Conservation (phyloP, 2,888 invertebrate genomes). For the Barypeithes pellucidus region DNA sequence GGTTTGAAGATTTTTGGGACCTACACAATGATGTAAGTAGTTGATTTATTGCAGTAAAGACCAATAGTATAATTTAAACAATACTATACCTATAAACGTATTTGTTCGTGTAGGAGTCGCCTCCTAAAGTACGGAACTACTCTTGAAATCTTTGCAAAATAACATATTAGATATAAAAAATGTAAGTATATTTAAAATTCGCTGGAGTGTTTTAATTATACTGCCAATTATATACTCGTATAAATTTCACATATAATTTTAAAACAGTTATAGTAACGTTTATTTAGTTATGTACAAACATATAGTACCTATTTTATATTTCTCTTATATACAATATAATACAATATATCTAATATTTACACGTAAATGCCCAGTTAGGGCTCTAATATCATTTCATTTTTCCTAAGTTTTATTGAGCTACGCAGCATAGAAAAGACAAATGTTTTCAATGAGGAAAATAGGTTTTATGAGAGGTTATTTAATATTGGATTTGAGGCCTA, state of each 20-base stretch:
- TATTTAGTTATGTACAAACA: slow-evolving; percentile 64
- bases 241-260: slow-evolving; percentile 68
- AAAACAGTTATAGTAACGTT: slow-evolving; percentile 66
- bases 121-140: slow-evolving; percentile 29
- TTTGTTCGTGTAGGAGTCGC: slow-evolving; percentile 3
- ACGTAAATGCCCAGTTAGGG: slow-evolving; percentile 44
- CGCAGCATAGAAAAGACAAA: slow-evolving; percentile 46
- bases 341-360: slow-evolving; percentile 58
- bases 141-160: slow-evolving; percentile 32
- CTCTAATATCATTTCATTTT: slow-evolving; percentile 50
- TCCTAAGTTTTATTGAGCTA: slow-evolving; percentile 50
- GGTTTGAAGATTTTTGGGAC: no score
- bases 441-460: neutral
- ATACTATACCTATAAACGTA: slow-evolving; percentile 15
- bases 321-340: slow-evolving; percentile 70
- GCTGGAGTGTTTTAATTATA: slow-evolving; percentile 61
- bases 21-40: no score
- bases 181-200: slow-evolving; percentile 33
- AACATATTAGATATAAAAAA: slow-evolving; percentile 23
- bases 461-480: no score
- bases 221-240: slow-evolving; percentile 64
- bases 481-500: slow-evolving; percentile 1
- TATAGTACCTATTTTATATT: slow-evolving; percentile 65
- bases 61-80: no score
- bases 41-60: no score